Evolutionary conservation across 2,888 invertebrate species (phyloP), one percentile per base, ranked within the genome.

Genomic region (Dermolepida albohirtum): DNA sequence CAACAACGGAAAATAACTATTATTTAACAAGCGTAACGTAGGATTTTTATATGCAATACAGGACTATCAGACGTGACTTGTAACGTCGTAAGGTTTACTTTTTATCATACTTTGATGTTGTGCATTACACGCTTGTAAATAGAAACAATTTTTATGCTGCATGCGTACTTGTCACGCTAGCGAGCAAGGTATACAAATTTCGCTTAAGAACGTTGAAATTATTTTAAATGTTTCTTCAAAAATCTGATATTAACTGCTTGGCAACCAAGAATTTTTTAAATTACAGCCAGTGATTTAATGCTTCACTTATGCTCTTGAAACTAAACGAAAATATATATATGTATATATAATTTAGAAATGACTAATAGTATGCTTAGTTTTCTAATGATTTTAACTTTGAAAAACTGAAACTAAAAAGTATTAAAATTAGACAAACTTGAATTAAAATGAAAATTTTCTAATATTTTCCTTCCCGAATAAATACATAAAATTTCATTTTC

Each of bases 51-150:
- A 70, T 68, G 40, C 70, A 63, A 43, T 27, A 39, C 70, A 51
- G 54, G 29, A 29, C 16, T 39, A 39, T 47, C 39, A 40, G 50
- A 70, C 68, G 70, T 70, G 70, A 70, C 70, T 66, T 68, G 68
- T 68, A 68, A 64, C 55, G 54, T 54, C 40, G 40, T 54, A 54
- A 16, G 54, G 40, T 54, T 54, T 54, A 54, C 14, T 44, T 54
- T 17, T 40, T 17, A 54, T 40, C 54, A 17, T 16, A 54, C 40
- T 40, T 6, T 54, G 39, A 39, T 39, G 39, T 14, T 16, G 40
- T 54, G 34, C 51, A 44, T 11, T 34, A 51, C 51, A 51, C 29
- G 12, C 51, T 34, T 34, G 12, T 51, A 51, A 51, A 51, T 27
- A 14, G n/a, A 17, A 8, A 29, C 27, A 11, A 51, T 51, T 51